Conservation (phyloP, 2,888 invertebrate genomes). For the Malthinus seriepunctatus region DNA sequence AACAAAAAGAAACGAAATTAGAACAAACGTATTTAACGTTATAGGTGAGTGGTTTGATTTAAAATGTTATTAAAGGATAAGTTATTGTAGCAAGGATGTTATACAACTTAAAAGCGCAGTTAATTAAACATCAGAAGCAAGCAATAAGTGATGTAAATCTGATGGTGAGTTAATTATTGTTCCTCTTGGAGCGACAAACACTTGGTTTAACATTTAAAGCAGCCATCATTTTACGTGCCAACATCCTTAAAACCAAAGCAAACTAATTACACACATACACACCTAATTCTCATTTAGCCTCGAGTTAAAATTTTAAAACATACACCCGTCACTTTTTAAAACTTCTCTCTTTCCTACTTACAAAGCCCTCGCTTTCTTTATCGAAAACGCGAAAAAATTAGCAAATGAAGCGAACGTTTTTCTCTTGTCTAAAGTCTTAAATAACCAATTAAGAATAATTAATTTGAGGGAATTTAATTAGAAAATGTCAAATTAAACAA, state of each 20-base stretch:
- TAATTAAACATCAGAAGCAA: conserved; percentile 9
- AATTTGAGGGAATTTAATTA: no score
- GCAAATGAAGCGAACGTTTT: no score
- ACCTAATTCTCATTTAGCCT: conserved; percentile 22
- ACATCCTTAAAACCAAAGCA: conserved; percentile 14
- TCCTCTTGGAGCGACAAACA: conserved; percentile 8
- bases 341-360: background rate
- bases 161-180: conserved; percentile 12
- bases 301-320: conserved; percentile 9
- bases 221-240: conserved; percentile 9
- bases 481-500: no score
- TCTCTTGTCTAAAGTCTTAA: no score
- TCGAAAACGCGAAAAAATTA: no score
- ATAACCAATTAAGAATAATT: no score
- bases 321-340: background rate
- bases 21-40: no score
- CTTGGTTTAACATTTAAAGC: conserved; percentile 12
- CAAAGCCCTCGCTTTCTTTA: background rate
- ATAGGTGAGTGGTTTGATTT: no score
- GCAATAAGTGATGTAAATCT: background rate
- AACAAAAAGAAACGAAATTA: conserved; percentile 24
- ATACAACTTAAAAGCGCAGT: background rate
- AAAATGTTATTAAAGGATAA: no score
- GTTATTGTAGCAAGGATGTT: background rate
- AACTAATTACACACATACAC: conserved; percentile 19